Conservation (phyloP, 2,888 invertebrate genomes). For the Drosophila buzzatii region DNA sequence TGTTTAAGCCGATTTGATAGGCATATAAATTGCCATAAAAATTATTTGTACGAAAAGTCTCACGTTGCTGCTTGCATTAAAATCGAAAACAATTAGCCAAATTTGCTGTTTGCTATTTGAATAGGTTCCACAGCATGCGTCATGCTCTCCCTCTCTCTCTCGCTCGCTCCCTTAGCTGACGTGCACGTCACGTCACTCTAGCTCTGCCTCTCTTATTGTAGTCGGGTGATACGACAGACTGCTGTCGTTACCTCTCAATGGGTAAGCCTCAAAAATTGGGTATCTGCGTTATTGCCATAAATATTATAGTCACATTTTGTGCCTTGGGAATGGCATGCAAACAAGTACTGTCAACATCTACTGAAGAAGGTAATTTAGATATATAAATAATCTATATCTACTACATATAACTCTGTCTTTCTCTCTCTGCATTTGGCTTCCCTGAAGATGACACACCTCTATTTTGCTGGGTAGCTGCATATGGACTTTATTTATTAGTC, state of each 20-base stretch:
- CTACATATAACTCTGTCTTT: background rate
- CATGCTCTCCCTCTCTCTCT: background rate
- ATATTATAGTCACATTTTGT: constrained; percentile 2
- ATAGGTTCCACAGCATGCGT: constrained; percentile 8
- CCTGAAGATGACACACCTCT: background rate
- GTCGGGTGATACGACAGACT: background rate
- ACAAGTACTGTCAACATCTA: background rate
- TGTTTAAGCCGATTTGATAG: background rate
- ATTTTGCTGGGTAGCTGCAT: background rate
- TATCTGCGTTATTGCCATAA: background rate
- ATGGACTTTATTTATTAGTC: background rate
- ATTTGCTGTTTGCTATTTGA: background rate
- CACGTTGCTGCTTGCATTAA: background rate
- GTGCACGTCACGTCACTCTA: background rate
- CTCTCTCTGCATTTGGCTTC: too few species aligned
- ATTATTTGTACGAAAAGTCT: background rate
- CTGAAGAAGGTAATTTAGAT: background rate
- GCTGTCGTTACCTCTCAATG: background rate
- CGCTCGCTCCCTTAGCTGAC: background rate
- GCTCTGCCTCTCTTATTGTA: constrained; percentile 1
- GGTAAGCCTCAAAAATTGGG: background rate
- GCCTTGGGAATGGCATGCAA: background rate
- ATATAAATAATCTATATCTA: background rate
- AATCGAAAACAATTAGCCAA: background rate
- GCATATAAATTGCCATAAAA: background rate